Base-by-base conservation (phyloP, 2,888 invertebrate genomes). In the Spicauda simplicius region DNA sequence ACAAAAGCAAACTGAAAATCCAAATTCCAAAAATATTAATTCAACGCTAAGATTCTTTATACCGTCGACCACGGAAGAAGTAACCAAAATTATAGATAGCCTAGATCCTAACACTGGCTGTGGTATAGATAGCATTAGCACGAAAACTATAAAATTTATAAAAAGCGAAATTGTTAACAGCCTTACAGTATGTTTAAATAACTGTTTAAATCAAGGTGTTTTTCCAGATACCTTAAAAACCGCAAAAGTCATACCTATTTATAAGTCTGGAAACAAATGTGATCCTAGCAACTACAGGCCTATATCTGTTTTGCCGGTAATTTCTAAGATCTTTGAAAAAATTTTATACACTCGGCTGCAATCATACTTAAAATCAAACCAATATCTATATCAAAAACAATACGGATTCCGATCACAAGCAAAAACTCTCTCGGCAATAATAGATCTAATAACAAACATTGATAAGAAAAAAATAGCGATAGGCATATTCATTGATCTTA, bases 141-240 rank as follows among this genome's bases (percentile, higher is more conserved):
- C 69, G 14, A 69, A 66, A 59, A 37, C 18, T 1, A 52, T 69
- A 0, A 65, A 69, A 53, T 69, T 53, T 18, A 87, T 97, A 4
- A 63, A 66, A 52, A 16, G 11, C 55, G 11, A 59, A 5, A 55
- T 69, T 19, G 1, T 50, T 8, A 4, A 20, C n/a, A 48, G 54
- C 10, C 41, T 69, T 4, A 62, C 62, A 2, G 48, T 45, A 5
- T 58, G 66, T n/a, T 25, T 69, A 3, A 70, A 68, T 48, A 60
- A 70, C 69, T 64, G 57, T 55, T 45, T 72, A 5, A n/a, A 18
- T 18, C 2, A 57, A 20, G 69, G 48, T 14, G 7, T 55, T 7
- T 70, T 68, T 18, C 68, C 68, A 4, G 55, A 64, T 8, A 68
- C 55, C 20, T 16, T 64, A 59, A 70, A 70, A 33, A 57, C 64